phyloP scores from a whole-genome alignment of 2,113 vertebrate genomes.

The Antechinus stuartii region DNA sequence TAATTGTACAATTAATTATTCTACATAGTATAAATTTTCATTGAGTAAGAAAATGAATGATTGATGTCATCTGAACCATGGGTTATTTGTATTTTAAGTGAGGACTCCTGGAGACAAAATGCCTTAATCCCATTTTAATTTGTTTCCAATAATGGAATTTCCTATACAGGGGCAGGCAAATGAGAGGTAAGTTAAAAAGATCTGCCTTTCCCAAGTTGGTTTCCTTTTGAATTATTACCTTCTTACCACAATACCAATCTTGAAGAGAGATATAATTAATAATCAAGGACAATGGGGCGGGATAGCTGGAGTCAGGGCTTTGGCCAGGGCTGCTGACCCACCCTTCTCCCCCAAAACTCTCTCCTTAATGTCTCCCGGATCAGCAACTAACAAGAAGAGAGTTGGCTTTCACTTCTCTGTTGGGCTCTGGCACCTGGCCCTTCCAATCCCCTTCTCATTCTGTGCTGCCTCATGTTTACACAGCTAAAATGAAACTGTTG shows the following conservation, averaged over 20 bases:
- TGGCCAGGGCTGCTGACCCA: not conserved
- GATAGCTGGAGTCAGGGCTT: constrained; percentile 51
- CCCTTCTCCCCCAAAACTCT: not conserved
- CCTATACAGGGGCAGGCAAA: not conserved
- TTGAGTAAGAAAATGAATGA: not conserved
- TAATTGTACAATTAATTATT: not conserved
- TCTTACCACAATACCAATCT: constrained; percentile 4
- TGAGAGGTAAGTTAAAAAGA: constrained; percentile 14
- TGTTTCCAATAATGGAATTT: constrained; percentile 6
- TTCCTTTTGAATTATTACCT: constrained; percentile 28
- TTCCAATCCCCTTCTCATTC: constrained; percentile 63
- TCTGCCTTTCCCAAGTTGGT: not conserved
- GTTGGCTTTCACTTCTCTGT: constrained; percentile 27
- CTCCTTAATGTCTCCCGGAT: not conserved
- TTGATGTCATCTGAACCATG: not conserved
- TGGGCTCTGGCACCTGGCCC: constrained; percentile 61
- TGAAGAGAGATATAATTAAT: not conserved
- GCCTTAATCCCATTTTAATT: not conserved
- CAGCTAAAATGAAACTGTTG: constrained; percentile 71
- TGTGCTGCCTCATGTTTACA: constrained; percentile 71
- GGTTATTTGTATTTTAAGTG: not conserved
- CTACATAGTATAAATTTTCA: not conserved
- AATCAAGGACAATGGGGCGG: not conserved
- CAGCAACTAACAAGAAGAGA: constrained; percentile 49
- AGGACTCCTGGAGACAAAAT: not conserved